Conservation (phyloP, 2,113 vertebrate species). For the Tamias sibiricus region DNA sequence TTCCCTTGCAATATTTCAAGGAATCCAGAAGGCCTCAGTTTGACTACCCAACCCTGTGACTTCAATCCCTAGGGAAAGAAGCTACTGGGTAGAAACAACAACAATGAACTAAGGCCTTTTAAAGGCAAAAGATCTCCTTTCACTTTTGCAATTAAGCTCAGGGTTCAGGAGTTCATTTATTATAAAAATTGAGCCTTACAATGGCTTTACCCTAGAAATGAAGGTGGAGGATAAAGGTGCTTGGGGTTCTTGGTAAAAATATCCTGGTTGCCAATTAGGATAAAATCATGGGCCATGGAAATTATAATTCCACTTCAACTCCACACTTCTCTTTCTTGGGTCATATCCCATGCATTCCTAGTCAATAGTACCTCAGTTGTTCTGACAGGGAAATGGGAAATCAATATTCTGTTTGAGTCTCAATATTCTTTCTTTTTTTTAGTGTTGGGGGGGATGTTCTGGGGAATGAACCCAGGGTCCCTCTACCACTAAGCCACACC, state of each 20-base stretch:
- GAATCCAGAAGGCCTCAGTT: constrained; percentile 21
- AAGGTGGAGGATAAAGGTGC: not conserved
- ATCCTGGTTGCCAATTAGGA: not conserved
- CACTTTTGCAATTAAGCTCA: constrained; percentile 30
- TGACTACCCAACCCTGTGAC: constrained; percentile 6
- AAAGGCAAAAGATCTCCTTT: constrained; percentile 61
- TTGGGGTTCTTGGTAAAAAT: not conserved
- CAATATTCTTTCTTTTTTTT: not conserved
- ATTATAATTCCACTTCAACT: not conserved
- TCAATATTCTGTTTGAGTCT: constrained; percentile 8
- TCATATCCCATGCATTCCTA: not conserved
- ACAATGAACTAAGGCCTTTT: not conserved
- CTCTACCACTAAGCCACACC: no score
- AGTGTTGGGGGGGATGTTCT: no score
- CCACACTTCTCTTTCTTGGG: not conserved
- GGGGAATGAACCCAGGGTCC: no score
- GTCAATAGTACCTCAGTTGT: not conserved
- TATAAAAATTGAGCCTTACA: not conserved
- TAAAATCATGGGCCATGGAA: not conserved
- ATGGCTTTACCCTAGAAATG: not conserved
- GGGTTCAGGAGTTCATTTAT: not conserved
- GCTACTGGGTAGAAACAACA: not conserved
- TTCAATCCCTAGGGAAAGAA: constrained; percentile 53
- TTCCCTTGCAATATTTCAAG: constrained; percentile 55
- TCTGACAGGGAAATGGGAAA: constrained; percentile 32